Evolutionary conservation across 2,797 vertebrate species (phyloP).

Genomic region (Lithobates pipiens): DNA sequence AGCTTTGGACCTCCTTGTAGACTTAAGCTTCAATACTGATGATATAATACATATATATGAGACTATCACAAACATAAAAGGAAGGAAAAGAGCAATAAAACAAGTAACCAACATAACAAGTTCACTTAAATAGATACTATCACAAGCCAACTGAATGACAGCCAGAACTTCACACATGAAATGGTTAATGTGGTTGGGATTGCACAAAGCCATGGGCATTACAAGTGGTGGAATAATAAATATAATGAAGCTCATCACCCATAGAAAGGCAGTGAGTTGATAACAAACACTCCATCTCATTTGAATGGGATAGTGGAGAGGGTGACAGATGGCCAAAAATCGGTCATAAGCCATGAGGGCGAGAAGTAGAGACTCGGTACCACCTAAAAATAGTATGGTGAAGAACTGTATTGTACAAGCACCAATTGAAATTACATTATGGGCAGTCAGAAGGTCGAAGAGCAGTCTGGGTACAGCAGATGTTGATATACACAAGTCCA

Average conservation of each 20-base stretch:
- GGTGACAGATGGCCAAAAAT: conserved; percentile 6
- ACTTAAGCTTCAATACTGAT: neutral
- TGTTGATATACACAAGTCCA: conserved; percentile 12
- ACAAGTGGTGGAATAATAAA: neutral
- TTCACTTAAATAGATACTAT: neutral
- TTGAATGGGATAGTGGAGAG: neutral
- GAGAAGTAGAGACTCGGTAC: conserved; percentile 4
- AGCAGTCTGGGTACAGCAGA: neutral
- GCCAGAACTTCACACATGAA: conserved; percentile 20
- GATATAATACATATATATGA: conserved; percentile 12
- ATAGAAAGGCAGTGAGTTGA: neutral
- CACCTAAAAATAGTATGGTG: neutral
- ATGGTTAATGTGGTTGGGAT: conserved; percentile 19
- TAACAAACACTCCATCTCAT: conserved; percentile 32
- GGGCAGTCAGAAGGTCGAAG: neutral
- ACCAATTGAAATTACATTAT: neutral
- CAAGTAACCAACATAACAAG: neutral
- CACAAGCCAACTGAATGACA: conserved; percentile 5
- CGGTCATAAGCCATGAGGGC: conserved; percentile 37
- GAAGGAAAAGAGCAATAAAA: neutral
- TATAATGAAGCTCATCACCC: neutral
- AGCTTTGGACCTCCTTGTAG: neutral
- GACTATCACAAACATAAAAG: neutral
- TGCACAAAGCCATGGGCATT: neutral
- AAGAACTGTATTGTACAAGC: conserved; percentile 5